Conservation (phyloP, 2,113 vertebrate genomes). For the Esox niger region DNA sequence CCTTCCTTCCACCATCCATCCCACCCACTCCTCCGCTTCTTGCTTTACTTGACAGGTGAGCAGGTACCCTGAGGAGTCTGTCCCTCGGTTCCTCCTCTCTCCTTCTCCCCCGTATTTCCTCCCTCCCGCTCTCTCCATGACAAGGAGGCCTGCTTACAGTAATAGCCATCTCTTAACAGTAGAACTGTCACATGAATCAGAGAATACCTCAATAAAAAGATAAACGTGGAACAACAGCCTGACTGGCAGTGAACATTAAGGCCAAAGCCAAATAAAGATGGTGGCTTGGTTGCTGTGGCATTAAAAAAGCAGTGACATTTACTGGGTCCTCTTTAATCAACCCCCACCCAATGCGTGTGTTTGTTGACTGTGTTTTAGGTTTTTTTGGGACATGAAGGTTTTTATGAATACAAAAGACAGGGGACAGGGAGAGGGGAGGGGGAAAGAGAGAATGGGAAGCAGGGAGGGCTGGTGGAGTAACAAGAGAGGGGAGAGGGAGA, state of each 20-base stretch:
- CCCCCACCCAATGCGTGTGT: slow-evolving; percentile 11
- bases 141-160: not conserved
- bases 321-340: slow-evolving; percentile 9
- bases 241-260: slow-evolving; percentile 46
- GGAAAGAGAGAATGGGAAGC: slow-evolving; percentile 16
- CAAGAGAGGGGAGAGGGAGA: slow-evolving; percentile 36
- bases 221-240: slow-evolving; percentile 12
- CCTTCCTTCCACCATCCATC: too few relatives aligned
- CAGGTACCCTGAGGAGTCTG: not conserved
- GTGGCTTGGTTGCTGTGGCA: slow-evolving; percentile 52
- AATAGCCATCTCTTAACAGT: not conserved
- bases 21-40: not conserved
- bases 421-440: slow-evolving; percentile 20
- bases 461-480: too few relatives aligned
- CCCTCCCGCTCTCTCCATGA: not conserved
- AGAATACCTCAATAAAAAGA: slow-evolving; percentile 19
- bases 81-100: not conserved
- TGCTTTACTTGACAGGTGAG: not conserved
- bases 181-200: not conserved
- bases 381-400: not conserved
- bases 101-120: not conserved
- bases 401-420: not conserved
- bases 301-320: slow-evolving; percentile 57
- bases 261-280: slow-evolving; percentile 48
- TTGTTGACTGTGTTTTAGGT: not conserved